Conservation (phyloP, 2,797 vertebrate species). For the Pipistrellus nathusii region DNA sequence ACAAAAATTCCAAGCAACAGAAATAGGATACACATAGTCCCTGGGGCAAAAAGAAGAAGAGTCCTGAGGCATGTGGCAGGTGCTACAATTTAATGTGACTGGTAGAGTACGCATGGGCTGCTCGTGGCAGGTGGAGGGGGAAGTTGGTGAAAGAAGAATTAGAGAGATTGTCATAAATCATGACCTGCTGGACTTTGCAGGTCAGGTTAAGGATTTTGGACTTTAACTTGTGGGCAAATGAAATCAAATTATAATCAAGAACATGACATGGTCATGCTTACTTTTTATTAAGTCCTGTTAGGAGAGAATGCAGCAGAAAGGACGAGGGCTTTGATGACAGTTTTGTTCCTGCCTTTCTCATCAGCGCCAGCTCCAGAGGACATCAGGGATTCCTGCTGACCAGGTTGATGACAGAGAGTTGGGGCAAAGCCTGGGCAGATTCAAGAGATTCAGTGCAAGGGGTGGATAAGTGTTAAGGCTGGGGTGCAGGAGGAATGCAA, state of each 20-base stretch:
- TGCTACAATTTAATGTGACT: neutral
- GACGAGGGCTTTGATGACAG: neutral
- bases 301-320: neutral
- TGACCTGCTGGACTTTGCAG: neutral
- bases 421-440: neutral
- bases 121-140: neutral
- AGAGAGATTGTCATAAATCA: neutral
- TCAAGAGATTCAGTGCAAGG: neutral
- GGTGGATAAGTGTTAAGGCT: neutral
- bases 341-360: neutral
- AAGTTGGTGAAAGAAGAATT: neutral
- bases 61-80: neutral
- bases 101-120: neutral
- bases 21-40: neutral
- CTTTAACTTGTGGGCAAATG: neutral
- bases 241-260: constrained; percentile 4
- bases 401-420: neutral
- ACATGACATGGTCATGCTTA: neutral
- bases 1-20: neutral
- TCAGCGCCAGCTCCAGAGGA: neutral
- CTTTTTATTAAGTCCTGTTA: neutral
- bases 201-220: neutral
- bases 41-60: neutral
- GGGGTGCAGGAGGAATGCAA: neutral
- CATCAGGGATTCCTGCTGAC: neutral